phyloP scores from a whole-genome alignment of 2,888 invertebrate species.

The Temnothorax ravouxi region DNA sequence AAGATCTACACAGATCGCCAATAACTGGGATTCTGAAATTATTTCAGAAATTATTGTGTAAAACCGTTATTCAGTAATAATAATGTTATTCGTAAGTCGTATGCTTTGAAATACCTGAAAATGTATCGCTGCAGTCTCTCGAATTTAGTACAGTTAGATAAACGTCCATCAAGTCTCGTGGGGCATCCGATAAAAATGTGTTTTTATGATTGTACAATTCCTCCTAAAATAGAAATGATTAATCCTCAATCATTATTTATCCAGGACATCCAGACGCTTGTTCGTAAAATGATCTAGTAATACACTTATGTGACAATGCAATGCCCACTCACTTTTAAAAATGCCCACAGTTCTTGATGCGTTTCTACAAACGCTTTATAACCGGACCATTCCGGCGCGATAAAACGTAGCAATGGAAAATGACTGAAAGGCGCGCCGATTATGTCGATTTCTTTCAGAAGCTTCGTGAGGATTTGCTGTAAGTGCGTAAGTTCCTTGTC shows the following conservation, averaged over 20 bases:
- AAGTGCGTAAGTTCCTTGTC: slow-evolving; percentile 91
- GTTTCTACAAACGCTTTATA: slow-evolving; percentile 91
- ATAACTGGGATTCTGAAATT: slow-evolving; percentile 89
- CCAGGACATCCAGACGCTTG: not conserved
- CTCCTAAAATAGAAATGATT: slow-evolving; percentile 82
- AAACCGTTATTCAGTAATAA: not conserved
- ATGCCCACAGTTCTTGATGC: slow-evolving; percentile 91
- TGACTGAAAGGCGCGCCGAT: slow-evolving; percentile 93
- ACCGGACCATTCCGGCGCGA: slow-evolving; percentile 92
- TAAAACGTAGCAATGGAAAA: slow-evolving; percentile 90
- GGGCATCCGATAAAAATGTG: slow-evolving; percentile 89
- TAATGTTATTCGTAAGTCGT: not conserved
- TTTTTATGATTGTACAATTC: slow-evolving; percentile 92
- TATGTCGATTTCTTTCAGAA: slow-evolving; percentile 93
- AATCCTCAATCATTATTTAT: not conserved
- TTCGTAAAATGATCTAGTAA: not conserved
- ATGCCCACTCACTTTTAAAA: slow-evolving; percentile 87
- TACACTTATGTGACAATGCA: not conserved
- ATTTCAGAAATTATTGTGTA: slow-evolving; percentile 10
- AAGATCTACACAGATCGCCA: slow-evolving; percentile 94
- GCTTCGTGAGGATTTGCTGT: slow-evolving; percentile 90
- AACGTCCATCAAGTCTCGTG: slow-evolving; percentile 93
- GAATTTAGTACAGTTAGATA: slow-evolving; percentile 91
- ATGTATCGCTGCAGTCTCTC: slow-evolving; percentile 87
- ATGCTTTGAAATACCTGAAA: slow-evolving; percentile 82